Evolutionary conservation across 2,888 invertebrate species (phyloP), one percentile per base, ranked within the genome.

Genomic region (Aphidoletes aphidimyza): DNA sequence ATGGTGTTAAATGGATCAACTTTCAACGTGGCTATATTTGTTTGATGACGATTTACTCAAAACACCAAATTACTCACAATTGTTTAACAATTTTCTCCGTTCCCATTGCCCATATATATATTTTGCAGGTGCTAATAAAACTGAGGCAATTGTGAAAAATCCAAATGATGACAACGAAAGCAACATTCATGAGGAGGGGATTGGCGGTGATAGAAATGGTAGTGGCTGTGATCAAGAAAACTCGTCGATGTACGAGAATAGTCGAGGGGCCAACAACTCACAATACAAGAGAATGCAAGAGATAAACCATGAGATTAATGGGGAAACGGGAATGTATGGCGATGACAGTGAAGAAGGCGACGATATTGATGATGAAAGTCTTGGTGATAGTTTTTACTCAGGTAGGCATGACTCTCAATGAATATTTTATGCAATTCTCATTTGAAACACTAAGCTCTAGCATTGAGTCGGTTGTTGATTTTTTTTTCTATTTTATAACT

Each of bases 321-420:
- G 19, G 34, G 36, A 34, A 78, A 9, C 14, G 3, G 36, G 19
- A 54, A 26, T 26, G 11, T 22, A 78, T 36, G 19, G 36, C 78
- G 36, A 36, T 36, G 14, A 36, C 34, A 78, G 78, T 36, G 78
- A 34, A 11, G 78, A 78, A 3, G 36, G 36, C 1, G 36, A 78
- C 14, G 78, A 78, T 5, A 36, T 17, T 19, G 36, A 34, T 36
- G 36, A 36, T 5, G 26, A 26, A 69, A 69, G 59, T 36, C 22
- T 54, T 54, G 5, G 54, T n/a, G 22, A 8, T 34, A 78, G 78
- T 36, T 78, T 78, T 17, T 78, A 78, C 14, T 78, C 78, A 78
- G 78, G 78, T 78, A 36, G 9, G 59, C 3, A 42, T 42, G 6
- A 9, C 42, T 42, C 42, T 6, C 42, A 42, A 42, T 42, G 42